Base-by-base conservation (phyloP, 2,888 invertebrate genomes). In the Rhodophaea formosa region DNA sequence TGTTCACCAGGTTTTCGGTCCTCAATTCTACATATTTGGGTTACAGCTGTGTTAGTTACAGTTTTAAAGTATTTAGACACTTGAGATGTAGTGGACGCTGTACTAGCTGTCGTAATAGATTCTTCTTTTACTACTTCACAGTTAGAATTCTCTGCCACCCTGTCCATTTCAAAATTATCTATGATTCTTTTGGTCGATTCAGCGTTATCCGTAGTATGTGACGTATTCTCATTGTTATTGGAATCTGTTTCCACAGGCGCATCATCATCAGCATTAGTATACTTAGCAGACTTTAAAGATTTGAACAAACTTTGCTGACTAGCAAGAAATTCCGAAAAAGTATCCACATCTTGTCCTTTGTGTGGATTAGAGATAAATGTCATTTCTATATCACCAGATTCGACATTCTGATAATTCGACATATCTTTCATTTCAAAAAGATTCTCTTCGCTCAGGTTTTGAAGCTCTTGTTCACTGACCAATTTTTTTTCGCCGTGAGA, bases 291-390 rank as follows among this genome's bases (percentile, higher is more conserved):
- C 67, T 77, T 68, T 57, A 84, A 69, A 17, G 67, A 71, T 53
- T 72, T 56, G 16, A 84, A 61, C 32, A 85, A 62, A 56, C 74
- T 77, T 47, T 78, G 66, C 70, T 84, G 84, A 16, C 71, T 67
- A 39, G 69, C 69, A 46, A 80, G 69, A 68, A 75, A 84, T 59
- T 75, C 62, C 12, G 70, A 70, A 66, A 80, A 81, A 12, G 73
- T 67, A 57, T 70, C 32, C 39, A 39, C 39, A 30, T 49, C 30
- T 32, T 10, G 32, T 32, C 5, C 32, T 0, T 32, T 8, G 15
- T 32, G 15, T 14, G 14, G 15, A 3, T 15, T 15, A 30, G 15
- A 32, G 15, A 49, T 32, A 15, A 15, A 8, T 15, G 30, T 47
- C 63, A 57, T 68, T 46, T 29, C 60, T 63, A 47, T 39, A 17